phyloP scores from a whole-genome alignment of 2,113 vertebrate genomes.

The Numenius arquata region DNA sequence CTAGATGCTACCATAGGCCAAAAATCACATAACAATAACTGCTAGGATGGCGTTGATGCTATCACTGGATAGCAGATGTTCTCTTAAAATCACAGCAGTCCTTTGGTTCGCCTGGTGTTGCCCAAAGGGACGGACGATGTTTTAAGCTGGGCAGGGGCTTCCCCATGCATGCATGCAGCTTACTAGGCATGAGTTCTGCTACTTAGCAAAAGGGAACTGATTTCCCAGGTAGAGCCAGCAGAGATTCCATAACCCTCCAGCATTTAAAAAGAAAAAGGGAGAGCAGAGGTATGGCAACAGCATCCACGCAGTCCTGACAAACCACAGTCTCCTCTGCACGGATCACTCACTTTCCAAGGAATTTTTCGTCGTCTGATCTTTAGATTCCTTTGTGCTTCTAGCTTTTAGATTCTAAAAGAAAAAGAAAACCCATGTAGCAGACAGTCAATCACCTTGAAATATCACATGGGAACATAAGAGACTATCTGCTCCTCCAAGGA shows the following conservation, averaged over 20 bases:
- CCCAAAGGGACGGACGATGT: neutral
- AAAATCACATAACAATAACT: neutral
- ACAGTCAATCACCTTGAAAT: neutral
- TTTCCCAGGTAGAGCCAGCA: neutral
- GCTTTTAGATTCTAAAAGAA: constrained; percentile 90
- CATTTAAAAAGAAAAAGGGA: neutral
- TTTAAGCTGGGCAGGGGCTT: neutral
- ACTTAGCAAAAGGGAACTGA: neutral
- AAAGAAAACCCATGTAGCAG: neutral
- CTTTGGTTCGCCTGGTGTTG: neutral
- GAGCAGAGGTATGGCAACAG: neutral
- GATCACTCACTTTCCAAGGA: constrained; percentile 91
- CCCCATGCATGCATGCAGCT: neutral
- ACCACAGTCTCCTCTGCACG: neutral
- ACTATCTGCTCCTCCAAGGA: neutral
- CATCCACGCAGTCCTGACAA: neutral
- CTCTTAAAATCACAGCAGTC: neutral
- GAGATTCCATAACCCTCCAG: neutral
- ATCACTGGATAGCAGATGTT: neutral
- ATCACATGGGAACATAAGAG: neutral
- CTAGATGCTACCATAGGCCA: neutral
- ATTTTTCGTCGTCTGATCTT: constrained; percentile 89
- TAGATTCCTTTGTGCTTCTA: constrained; percentile 89
- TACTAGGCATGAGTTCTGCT: neutral
- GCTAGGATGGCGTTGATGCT: neutral